Base-by-base conservation (phyloP, 1,140 invertebrate species). In the Ladona fulva region DNA sequence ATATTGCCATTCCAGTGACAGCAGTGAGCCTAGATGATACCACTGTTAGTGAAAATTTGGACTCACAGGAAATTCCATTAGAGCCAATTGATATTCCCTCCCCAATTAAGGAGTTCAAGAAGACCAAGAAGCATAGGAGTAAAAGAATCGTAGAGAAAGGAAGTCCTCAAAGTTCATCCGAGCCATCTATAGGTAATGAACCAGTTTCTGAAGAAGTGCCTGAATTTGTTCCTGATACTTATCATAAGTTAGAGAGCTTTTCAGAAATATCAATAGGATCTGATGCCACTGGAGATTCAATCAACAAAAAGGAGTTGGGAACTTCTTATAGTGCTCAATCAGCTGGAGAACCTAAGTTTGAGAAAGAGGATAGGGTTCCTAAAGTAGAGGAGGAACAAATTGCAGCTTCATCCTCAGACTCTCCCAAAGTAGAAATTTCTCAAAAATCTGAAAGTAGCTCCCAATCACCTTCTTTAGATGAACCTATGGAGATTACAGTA, bases 401-500 rank as follows among this genome's bases (percentile, higher is more conserved):
- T 66, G 52, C 52, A 16, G n/a, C 5, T 66, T 3, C 3, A 16
- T 66, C 52, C 14, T 66, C n/a, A 66, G 29, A 37, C 8, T 37
- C 29, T 37, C 29, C 29, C 29, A 37, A 37, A 37, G 12, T 66
- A 22, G 52, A 12, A 22, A 22, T 19, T 19, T 1, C 52, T 22
- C 1, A 19, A 19, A 66, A 66, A 66, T 22, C 52, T 66, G 52
- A 66, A 6, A 22, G n/a, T 6, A 66, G 52, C 14, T 66, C 52
- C 3, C 3, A 66, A 12, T 66, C n/a, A 66, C n/a, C 52, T 19
- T 76, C 24, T 29, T 76, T n/a, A n/a, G 75, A 29, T n/a, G 75
- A 76, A n/a, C 75, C 75, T 1, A n/a, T n/a, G 25, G 24, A 76
- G 25, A 76, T 76, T 76, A 37, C 42, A 29, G 29, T 76, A 3